Evolutionary conservation across 2,113 vertebrate genomes (phyloP), one percentile per base, ranked within the genome.

Genomic region (Columbina picui): DNA sequence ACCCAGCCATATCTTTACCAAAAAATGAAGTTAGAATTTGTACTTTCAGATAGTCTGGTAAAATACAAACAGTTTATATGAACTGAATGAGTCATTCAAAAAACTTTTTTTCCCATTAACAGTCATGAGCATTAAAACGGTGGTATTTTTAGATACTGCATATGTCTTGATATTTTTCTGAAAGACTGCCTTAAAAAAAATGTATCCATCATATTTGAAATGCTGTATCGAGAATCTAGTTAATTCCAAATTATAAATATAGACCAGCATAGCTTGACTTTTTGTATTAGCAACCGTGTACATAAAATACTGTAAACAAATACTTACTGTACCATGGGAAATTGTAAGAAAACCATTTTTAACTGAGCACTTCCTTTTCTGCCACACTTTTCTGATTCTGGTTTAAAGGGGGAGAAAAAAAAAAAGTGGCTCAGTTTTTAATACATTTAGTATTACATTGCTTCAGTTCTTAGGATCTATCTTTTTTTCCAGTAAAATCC

Each of bases 321-420:
- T 97, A 98, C 99, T 98, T 98, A 99, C 99, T 73, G 99, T 99
- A 94, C 99, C 99, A 70, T 99, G 99, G 73, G 98, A 98, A 96
- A 99, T 99, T 63, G 98, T 99, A 94, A 99, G 98, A 96, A 99
- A 99, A 25, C 99, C 99, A 65, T 99, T 99, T 96, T 98, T 99
- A 92, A 99, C 99, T 0, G 98, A 99, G 92, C 99, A 99, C 77
- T 99, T 99, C 96, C 99, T 99, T 96, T 99, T 99, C 98, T 99
- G 99, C 99, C 99, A 99, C 57, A 99, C 99, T 96, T 99, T 99
- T 96, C 99, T 98, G 97, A 99, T 98, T 69, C 99, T 99, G 80
- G 49, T 91, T 95, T 91, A 86, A 89, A 88, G 3, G 8, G 11
- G 4, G 9, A 9, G 6, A 0, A 39, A 87, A 78, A 65, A 57